phyloP scores from a whole-genome alignment of 2,113 vertebrate genomes.

The Poecile atricapillus region DNA sequence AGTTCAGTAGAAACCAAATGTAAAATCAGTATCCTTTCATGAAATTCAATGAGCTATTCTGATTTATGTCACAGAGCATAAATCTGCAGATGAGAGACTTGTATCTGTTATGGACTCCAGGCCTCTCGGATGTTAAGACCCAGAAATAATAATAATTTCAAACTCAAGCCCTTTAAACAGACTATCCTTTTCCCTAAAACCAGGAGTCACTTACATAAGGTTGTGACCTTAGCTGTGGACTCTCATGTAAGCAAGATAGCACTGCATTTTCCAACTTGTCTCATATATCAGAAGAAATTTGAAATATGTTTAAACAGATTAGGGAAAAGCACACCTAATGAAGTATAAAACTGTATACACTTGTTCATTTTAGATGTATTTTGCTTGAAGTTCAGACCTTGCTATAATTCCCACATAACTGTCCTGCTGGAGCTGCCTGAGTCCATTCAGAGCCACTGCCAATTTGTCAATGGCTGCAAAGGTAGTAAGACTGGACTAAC shows the following conservation, averaged over 20 bases:
- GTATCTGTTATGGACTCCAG: neutral
- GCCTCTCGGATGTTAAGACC: neutral
- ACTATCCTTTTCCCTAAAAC: neutral
- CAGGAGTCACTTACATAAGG: neutral
- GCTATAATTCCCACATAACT: neutral
- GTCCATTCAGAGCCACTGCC: neutral
- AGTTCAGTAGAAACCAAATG: neutral
- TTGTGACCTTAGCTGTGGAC: neutral
- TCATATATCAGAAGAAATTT: neutral
- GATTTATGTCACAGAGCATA: neutral
- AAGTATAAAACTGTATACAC: neutral
- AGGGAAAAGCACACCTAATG: neutral
- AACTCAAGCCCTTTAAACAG: neutral
- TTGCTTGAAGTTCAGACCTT: neutral
- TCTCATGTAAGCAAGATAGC: neutral
- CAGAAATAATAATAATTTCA: neutral
- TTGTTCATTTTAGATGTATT: neutral
- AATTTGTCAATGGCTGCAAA: neutral
- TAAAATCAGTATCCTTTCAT: conserved; percentile 25
- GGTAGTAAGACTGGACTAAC: neutral
- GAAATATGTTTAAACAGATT: neutral
- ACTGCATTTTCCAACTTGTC: neutral
- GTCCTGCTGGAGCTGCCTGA: neutral
- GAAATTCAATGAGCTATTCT: neutral
- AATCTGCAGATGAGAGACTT: neutral